These are phyloP conservation scores for Ariopsis seemanni DNA, from an alignment of 2,113 vertebrate genomes.

Conservation along the genomic window DNA sequence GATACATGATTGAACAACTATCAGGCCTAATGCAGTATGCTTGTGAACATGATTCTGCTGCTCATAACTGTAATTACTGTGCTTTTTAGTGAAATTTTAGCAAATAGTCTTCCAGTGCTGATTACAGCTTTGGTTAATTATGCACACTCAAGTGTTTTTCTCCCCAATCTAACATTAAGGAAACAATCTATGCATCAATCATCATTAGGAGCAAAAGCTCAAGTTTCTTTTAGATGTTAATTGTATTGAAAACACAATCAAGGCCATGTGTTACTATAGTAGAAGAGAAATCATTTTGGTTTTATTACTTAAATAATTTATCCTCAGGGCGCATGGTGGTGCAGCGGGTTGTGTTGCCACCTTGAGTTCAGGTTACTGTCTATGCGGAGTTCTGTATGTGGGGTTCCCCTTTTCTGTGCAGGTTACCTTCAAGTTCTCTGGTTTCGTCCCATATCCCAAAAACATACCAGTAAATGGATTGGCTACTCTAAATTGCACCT, in stretches of 20 bases:
- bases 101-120: slow-evolving; percentile 4
- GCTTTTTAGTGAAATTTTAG: slow-evolving; percentile 13
- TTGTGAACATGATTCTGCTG: not conserved
- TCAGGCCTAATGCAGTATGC: not conserved
- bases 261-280: not conserved
- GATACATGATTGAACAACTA: not conserved
- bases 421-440: not conserved
- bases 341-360: not conserved
- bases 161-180: slow-evolving; percentile 4
- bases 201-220: slow-evolving; percentile 20
- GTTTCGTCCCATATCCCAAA: not conserved
- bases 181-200: slow-evolving; percentile 25
- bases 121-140: slow-evolving; percentile 21
- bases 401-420: not conserved
- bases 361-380: not conserved
- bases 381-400: not conserved
- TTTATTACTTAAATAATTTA: not conserved
- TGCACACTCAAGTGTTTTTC: slow-evolving; percentile 14
- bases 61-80: slow-evolving; percentile 28
- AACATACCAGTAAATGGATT: not conserved
- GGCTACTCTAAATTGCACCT: not conserved
- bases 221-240: slow-evolving; percentile 9
- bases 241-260: slow-evolving; percentile 6
- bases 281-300: not conserved
- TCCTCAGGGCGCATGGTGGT: not conserved